phyloP scores from a whole-genome alignment of 2,888 invertebrate species.

The Cartodere bifasciata region DNA sequence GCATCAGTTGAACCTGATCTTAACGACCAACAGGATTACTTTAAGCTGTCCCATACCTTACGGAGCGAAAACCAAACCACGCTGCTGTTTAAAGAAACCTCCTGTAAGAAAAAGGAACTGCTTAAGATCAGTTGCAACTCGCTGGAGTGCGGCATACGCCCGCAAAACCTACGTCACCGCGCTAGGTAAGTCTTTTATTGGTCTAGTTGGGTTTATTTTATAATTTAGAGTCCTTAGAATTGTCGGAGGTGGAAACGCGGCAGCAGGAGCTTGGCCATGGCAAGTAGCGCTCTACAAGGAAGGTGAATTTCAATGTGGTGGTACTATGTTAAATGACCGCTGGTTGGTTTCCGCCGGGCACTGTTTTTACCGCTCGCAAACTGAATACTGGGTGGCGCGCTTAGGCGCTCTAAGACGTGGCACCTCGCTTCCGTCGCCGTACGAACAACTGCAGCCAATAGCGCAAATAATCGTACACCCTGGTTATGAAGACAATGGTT shows the following conservation, averaged over 20 bases:
- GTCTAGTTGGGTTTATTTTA: slow-evolving; percentile 3
- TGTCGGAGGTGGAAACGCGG: slow-evolving; percentile 66
- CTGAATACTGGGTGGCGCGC: slow-evolving; percentile 70
- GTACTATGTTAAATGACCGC: slow-evolving; percentile 53
- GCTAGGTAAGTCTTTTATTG: slow-evolving; percentile 45
- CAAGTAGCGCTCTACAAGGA: slow-evolving; percentile 76
- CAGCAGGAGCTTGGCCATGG: slow-evolving; percentile 73
- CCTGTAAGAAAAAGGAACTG: slow-evolving; percentile 49
- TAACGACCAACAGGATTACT: slow-evolving; percentile 32
- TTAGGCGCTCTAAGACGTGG: slow-evolving; percentile 61
- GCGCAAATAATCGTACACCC: slow-evolving; percentile 58
- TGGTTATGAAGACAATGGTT: slow-evolving; percentile 60
- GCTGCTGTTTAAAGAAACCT: slow-evolving; percentile 51
- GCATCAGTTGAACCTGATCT: slow-evolving; percentile 11
- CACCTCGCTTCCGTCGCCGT: slow-evolving; percentile 59
- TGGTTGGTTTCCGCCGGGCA: slow-evolving; percentile 74
- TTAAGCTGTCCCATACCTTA: slow-evolving; percentile 45
- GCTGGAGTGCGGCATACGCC: slow-evolving; percentile 58
- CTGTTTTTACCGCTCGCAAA: slow-evolving; percentile 62
- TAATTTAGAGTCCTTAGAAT: slow-evolving; percentile 45
- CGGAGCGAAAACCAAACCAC: slow-evolving; percentile 44
- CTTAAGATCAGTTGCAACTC: slow-evolving; percentile 54
- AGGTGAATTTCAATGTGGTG: slow-evolving; percentile 75
- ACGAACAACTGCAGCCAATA: slow-evolving; percentile 57
- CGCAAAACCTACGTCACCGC: slow-evolving; percentile 49